phyloP scores from a whole-genome alignment of 2,113 vertebrate species.

The Sylvicapra grimmia region DNA sequence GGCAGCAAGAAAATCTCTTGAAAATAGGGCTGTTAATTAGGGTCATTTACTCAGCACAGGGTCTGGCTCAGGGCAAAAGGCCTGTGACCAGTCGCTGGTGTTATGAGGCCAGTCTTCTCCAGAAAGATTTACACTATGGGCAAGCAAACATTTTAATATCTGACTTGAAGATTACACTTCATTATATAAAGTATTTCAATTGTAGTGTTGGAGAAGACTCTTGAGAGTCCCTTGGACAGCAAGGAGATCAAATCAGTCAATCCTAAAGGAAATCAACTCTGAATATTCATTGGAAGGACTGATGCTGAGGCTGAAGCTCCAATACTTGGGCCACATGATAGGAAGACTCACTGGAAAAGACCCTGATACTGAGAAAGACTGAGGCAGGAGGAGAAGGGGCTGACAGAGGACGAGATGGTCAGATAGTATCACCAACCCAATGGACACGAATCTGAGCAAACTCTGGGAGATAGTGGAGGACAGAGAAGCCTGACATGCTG shows the following conservation, averaged over 20 bases:
- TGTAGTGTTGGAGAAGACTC: neutral
- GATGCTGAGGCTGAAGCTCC: neutral
- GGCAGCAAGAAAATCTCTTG: too few species aligned
- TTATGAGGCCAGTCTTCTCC: rapidly evolving
- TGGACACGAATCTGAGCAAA: neutral
- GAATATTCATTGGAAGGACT: neutral
- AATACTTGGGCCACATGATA: neutral
- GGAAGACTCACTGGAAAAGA: neutral
- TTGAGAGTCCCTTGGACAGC: neutral
- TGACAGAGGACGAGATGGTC: neutral
- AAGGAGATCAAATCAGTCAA: neutral
- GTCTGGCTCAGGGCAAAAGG: neutral
- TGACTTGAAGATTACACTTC: too few species aligned
- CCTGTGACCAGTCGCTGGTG: rapidly evolving
- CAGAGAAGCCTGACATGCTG: neutral
- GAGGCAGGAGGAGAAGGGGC: neutral
- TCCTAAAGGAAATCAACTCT: neutral
- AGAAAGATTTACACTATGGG: rapidly evolving
- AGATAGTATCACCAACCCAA: neutral
- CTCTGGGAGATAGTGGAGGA: neutral
- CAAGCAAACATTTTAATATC: neutral
- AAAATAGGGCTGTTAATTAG: neutral
- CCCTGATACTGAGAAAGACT: neutral
- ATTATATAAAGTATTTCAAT: neutral
- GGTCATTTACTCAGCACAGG: neutral